These are phyloP conservation scores for Setophaga coronata DNA, from an alignment of 2,113 vertebrate species.

Conservation along the genomic window DNA sequence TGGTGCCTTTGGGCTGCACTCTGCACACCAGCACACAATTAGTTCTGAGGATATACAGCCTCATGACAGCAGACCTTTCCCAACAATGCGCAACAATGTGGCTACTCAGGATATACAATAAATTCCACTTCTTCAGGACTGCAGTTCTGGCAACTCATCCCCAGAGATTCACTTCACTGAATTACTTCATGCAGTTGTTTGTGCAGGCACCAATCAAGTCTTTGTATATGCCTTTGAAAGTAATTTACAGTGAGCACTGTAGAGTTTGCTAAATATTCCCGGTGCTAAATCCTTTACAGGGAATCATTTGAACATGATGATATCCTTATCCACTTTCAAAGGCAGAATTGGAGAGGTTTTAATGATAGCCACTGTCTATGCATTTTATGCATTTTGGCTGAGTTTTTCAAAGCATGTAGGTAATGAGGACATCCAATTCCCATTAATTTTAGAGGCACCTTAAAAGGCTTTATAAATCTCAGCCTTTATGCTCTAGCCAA, in stretches of 20 bases:
- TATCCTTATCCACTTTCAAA: conserved; percentile 55
- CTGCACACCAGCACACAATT: not conserved
- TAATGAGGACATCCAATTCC: conserved; percentile 65
- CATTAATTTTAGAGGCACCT: conserved; percentile 67
- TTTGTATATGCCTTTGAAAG: conserved; percentile 13
- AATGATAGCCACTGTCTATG: conserved; percentile 25
- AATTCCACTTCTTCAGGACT: not conserved
- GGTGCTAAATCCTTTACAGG: conserved; percentile 12
- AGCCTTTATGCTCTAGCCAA: conserved; percentile 40
- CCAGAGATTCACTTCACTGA: not conserved
- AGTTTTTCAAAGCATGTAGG: conserved; percentile 53
- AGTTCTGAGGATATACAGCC: not conserved
- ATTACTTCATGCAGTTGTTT: conserved; percentile 20
- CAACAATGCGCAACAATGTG: not conserved
- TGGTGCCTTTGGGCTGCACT: not conserved
- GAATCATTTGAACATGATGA: conserved; percentile 39
- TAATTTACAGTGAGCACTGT: not conserved
- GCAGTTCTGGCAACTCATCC: not conserved
- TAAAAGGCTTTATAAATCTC: conserved; percentile 66
- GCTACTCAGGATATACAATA: not conserved
- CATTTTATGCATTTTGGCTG: conserved; percentile 60
- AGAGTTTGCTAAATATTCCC: not conserved
- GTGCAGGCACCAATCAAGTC: not conserved
- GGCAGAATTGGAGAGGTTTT: conserved; percentile 34
- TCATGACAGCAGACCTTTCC: not conserved